A percentile compares a stretch with the other conserved stretches of the same genome.
These are phyloP conservation scores for Mus pahari DNA, from an alignment of 2,113 vertebrate genomes.

Conservation along the genomic window DNA sequence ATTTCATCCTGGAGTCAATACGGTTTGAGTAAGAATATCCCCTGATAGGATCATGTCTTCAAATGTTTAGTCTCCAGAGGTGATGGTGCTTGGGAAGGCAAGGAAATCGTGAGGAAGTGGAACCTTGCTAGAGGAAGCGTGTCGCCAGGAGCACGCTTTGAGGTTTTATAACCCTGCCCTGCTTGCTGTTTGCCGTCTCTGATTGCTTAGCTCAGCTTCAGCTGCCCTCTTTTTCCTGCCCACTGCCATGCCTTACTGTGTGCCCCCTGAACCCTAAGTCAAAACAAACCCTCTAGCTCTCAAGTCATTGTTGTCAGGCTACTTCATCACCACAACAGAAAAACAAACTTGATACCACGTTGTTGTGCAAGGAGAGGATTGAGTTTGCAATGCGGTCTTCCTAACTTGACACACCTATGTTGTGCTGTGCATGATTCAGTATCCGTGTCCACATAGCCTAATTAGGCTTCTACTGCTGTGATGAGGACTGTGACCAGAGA, in stretches of 20 bases:
- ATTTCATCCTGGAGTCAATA: not conserved
- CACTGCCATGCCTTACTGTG: not conserved
- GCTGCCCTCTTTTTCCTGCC: too few relatives aligned
- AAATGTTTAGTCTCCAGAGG: not conserved
- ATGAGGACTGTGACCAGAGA: not conserved
- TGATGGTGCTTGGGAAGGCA: not conserved
- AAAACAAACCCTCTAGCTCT: not conserved
- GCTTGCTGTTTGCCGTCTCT: not conserved
- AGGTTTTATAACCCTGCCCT: not conserved
- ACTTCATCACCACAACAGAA: not conserved
- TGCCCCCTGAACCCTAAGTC: not conserved
- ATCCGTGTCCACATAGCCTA: not conserved
- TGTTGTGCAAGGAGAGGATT: not conserved
- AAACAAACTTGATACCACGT: not conserved
- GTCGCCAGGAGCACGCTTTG: not conserved
- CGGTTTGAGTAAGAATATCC: not conserved
- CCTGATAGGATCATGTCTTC: not conserved
- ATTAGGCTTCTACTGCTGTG: not conserved
- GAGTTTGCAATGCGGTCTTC: not conserved
- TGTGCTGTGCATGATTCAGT: not conserved
- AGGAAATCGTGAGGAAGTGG: not conserved
- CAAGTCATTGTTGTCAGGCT: not conserved
- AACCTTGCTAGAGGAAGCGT: not conserved
- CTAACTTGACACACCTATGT: not conserved
- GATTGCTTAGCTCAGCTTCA: not conserved